Base-by-base conservation (phyloP, 2,888 invertebrate genomes). In the Tenthredo amoena region DNA sequence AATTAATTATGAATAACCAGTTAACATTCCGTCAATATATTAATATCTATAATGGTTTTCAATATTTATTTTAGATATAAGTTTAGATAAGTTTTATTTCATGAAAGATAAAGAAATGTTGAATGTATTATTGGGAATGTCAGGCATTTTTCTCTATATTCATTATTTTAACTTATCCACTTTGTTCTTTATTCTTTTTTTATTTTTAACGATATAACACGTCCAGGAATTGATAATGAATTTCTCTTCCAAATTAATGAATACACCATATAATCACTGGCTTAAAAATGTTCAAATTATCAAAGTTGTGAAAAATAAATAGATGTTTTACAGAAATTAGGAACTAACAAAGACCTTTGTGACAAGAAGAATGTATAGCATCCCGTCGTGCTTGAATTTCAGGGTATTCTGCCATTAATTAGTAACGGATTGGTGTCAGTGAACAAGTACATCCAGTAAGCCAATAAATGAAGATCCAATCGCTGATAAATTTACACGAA, bases 61-160 rank as follows among this genome's bases (percentile, higher is more conserved):
- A 43, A 85, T 74, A 68, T 86, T 74, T 81, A 65, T 34, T 81
- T 65, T 43, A 65, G 71, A 85, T 79, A 71, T 47, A 55, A 81
- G 15, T 37, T 72, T n/a, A 71, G 74, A 77, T 47, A 47, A 79
- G 47, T 50, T 31, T 43, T 68, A 50, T 37, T 72, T 86, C 18
- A 86, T 58, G 85, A 87, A 85, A 86, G 83, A 86, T 86, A 87
- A 87, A 86, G 87, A 87, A 87, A 84, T 85, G 87, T 79, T 68
- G 87, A 89, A 87, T 86, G 74, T 87, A 88, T 87, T 88, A 88
- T 87, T 87, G 87, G 86, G 88, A 88, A 88, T 88, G 87, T 89
- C 88, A 87, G 87, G 86, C 86, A 88, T 89, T 88, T 87, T 37
- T 40, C 47, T 85, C 37, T 26, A 47, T 81, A 55, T 82, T 55